phyloP scores from a whole-genome alignment of 1,140 invertebrate species.

The Geopemphigus sp. region DNA sequence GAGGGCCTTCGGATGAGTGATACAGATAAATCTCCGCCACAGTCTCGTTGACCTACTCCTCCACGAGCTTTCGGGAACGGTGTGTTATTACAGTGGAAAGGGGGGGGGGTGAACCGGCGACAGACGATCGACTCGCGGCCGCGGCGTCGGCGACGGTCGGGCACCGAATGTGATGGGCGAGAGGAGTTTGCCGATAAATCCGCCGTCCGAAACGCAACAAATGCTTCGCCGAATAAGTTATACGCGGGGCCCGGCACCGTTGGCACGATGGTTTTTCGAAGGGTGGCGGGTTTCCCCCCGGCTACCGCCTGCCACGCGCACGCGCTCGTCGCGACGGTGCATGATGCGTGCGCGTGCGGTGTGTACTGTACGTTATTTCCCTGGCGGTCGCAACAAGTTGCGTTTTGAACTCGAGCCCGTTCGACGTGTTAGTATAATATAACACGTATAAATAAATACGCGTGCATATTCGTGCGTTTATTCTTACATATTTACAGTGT shows the following conservation, averaged over 20 bases:
- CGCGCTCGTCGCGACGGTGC: not conserved
- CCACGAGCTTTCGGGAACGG: not conserved
- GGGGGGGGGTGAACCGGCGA: not conserved
- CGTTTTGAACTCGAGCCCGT: slow-evolving; percentile 28
- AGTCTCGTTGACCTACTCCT: not conserved
- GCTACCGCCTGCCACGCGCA: not conserved
- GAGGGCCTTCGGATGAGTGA: no score
- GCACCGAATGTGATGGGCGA: not conserved
- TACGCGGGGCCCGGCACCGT: no score
- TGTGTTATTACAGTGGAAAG: not conserved
- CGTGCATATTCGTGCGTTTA: no score
- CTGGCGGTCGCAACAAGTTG: slow-evolving; percentile 15
- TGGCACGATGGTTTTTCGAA: not conserved
- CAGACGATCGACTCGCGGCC: not conserved
- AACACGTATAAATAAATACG: not conserved
- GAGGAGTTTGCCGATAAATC: slow-evolving; percentile 15
- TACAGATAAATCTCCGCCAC: no score
- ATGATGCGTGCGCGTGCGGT: not conserved
- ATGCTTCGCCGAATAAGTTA: not conserved
- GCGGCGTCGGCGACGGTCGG: not conserved
- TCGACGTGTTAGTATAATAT: not conserved
- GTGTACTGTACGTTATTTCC: not conserved
- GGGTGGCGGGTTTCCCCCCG: not conserved
- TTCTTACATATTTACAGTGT: no score
- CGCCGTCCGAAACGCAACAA: slow-evolving; percentile 1